phyloP scores from a whole-genome alignment of 2,888 invertebrate species.

The Chrysolina americana region DNA sequence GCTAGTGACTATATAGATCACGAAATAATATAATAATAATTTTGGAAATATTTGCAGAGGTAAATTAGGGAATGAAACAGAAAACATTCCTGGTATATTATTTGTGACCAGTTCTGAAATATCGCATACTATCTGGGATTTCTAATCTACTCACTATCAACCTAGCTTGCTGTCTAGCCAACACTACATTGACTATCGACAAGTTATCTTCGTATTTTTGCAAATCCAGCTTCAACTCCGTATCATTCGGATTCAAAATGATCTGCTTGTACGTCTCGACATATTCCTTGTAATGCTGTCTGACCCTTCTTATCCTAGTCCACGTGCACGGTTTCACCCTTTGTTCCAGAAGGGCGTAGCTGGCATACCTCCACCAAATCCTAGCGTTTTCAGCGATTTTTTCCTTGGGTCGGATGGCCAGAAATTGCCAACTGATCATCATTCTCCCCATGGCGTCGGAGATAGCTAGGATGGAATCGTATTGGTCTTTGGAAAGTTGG shows the following conservation, averaged over 20 bases:
- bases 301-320: constrained; percentile 78
- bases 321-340: constrained; percentile 83
- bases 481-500: constrained; percentile 82
- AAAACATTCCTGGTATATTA: neutral
- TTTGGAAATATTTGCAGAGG: no score
- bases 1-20: no score
- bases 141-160: constrained; percentile 73
- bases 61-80: no score
- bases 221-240: constrained; percentile 80
- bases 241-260: constrained; percentile 80
- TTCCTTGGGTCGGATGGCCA: constrained; percentile 63
- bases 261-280: constrained; percentile 80
- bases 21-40: no score
- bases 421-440: constrained; percentile 76
- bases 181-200: constrained; percentile 81
- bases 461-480: constrained; percentile 75
- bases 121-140: neutral
- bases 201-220: constrained; percentile 83
- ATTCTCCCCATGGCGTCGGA: constrained; percentile 76
- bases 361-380: constrained; percentile 86
- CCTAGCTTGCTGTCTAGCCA: constrained; percentile 86
- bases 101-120: neutral
- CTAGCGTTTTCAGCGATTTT: constrained; percentile 73
- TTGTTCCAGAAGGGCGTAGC: constrained; percentile 79
- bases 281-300: constrained; percentile 80